A percentile compares a stretch with the other conserved stretches of the same genome.
Conservation (phyloP, 2,888 invertebrate species). For the Salpingus planirostris region DNA sequence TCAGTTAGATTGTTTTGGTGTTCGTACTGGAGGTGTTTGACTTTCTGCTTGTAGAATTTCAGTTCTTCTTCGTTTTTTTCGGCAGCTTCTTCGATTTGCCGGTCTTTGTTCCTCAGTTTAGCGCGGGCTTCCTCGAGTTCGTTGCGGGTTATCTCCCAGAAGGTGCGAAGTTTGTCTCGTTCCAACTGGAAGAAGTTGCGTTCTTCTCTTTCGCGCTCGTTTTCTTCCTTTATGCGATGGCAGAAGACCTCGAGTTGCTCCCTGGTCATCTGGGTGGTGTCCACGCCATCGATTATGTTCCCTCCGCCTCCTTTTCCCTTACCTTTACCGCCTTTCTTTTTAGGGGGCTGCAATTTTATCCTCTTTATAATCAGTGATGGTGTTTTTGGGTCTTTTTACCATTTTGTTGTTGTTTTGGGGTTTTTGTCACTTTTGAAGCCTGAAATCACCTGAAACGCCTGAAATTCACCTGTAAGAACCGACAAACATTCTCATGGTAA, state of each 20-base stretch:
- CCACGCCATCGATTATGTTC: conserved; percentile 73
- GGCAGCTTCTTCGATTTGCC: conserved; percentile 79
- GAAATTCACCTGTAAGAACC: too few relatives aligned
- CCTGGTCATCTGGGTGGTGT: conserved; percentile 85
- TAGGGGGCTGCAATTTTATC: conserved; percentile 34
- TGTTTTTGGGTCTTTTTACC: too few relatives aligned
- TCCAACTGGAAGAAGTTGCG: conserved; percentile 93
- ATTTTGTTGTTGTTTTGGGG: too few relatives aligned
- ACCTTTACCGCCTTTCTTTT: conserved; percentile 27
- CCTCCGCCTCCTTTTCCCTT: conserved; percentile 18
- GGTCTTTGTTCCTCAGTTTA: conserved; percentile 64
- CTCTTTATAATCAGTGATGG: too few relatives aligned
- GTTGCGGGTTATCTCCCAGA: conserved; percentile 91
- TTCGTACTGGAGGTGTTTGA: conserved; percentile 87
- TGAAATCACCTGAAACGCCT: too few relatives aligned
- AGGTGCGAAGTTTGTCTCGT: conserved; percentile 85
- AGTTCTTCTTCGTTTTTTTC: conserved; percentile 82
- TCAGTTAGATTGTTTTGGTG: conserved; percentile 80
- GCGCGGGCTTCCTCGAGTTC: conserved; percentile 80
- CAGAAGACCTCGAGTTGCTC: conserved; percentile 89
- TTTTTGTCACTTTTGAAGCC: too few relatives aligned
- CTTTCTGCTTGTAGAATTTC: conserved; percentile 84
- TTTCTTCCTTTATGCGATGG: conserved; percentile 75
- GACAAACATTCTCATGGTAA: too few relatives aligned
- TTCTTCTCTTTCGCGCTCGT: conserved; percentile 91